Percentiles rank a stretch among this genome's conserved stretches.
phyloP scores from a whole-genome alignment of 2,888 invertebrate species.

The Eristalis tenax region DNA sequence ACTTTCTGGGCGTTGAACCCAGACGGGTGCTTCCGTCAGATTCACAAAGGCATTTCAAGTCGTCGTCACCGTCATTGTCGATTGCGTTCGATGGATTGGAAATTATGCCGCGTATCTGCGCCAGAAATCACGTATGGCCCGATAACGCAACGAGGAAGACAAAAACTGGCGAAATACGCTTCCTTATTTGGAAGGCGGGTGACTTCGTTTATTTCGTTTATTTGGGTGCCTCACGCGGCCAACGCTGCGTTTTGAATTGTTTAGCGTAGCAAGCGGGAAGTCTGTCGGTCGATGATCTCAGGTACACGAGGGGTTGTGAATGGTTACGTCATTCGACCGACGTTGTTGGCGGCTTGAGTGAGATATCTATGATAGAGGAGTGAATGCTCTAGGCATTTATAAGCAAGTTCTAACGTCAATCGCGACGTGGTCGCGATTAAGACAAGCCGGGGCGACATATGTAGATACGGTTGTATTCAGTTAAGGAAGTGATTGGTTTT shows the following conservation, averaged over 20 bases:
- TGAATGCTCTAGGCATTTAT: neutral
- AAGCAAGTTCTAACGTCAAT: neutral
- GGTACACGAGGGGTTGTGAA: neutral
- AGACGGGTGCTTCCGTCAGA: slow-evolving; percentile 30
- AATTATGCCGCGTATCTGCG: slow-evolving; percentile 46
- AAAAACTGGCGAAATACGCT: slow-evolving; percentile 10
- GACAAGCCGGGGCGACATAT: neutral
- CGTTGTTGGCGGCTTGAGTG: neutral
- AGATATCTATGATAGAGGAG: neutral
- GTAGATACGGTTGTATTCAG: neutral
- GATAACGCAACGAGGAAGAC: slow-evolving; percentile 38
- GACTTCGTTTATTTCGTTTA: neutral
- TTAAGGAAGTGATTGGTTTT: neutral
- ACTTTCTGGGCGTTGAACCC: slow-evolving; percentile 48
- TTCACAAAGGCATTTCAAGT: slow-evolving; percentile 37
- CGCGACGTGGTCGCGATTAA: neutral
- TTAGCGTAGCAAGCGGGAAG: neutral
- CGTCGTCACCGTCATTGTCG: neutral
- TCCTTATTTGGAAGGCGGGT: slow-evolving; percentile 33
- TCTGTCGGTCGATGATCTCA: neutral
- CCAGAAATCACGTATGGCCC: neutral
- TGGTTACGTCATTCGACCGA: neutral
- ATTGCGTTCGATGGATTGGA: slow-evolving; percentile 56
- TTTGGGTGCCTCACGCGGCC: slow-evolving; percentile 23
- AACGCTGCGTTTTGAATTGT: neutral